Base-by-base conservation (phyloP, 2,113 vertebrate genomes). In the Mesocricetus auratus region DNA sequence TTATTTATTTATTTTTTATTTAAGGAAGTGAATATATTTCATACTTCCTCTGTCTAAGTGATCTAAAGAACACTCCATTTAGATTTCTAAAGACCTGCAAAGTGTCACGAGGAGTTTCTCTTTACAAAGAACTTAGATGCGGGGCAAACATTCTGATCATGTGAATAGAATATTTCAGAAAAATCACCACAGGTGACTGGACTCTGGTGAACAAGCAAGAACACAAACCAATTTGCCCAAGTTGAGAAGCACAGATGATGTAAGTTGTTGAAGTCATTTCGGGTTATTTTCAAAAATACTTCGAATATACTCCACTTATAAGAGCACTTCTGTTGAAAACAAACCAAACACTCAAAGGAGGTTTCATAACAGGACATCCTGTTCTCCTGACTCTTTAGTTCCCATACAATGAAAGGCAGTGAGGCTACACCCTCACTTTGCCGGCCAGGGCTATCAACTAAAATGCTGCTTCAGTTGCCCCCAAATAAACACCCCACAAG, bases 401-500 rank as follows among this genome's bases (percentile, higher is more conserved):
- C 75, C 24, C 2, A 62, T 74, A 24, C 47, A 45, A 47, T 21
- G 47, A 13, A 36, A 16, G 66, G 21, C 26, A 92, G 7, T 73
- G 60, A 89, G 4, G 13, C 17, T 39, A 33, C 1, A 56, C 5
- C 29, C 1, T 89, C 21, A 78, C 22, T 89, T 79, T 71, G 33
- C 77, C 79, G 83, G 47, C 87, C 50, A 77, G 53, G 81, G 74
- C 24, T 94, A 69, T 24, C 50, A 73, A 75, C 78, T 96, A 1
- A 68, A 56, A 96, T 82, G 60, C 75, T 66, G 69, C 15, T 62
- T 85, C 56, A 91, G 75, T 50, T 19, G 85, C 39, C 5, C 75
- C 86, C 95, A 96, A 36, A 92, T 3, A 77, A 93, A 31, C 64
- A 47, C 94, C 6, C 62, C 45, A 96, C 89, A 97, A 95, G 68